A percentile compares a stretch with the other conserved stretches of the same genome.
These are phyloP conservation scores for Pogona vitticeps DNA, from an alignment of 2,113 vertebrate species.

Conservation along the genomic window DNA sequence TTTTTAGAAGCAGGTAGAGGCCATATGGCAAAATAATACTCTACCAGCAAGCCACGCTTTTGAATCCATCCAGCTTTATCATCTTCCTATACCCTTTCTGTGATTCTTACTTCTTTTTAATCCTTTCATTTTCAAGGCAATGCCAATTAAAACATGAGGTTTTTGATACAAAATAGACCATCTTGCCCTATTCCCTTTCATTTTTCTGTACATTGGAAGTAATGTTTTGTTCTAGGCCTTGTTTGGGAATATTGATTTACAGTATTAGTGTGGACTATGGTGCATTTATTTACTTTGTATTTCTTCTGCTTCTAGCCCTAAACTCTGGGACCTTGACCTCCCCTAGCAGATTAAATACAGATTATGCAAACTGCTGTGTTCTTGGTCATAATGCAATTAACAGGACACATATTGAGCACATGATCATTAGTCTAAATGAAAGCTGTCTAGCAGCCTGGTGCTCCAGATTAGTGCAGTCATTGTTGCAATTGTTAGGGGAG, in stretches of 20 bases:
- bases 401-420: constrained; percentile 53
- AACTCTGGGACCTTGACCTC: constrained; percentile 57
- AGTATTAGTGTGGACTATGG: constrained; percentile 33
- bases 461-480: background rate
- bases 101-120: constrained; percentile 36
- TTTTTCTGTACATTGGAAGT: constrained; percentile 50
- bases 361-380: constrained; percentile 68
- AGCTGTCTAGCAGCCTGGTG: constrained; percentile 28
- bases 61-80: background rate
- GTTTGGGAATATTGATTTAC: constrained; percentile 53
- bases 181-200: constrained; percentile 39
- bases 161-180: constrained; percentile 31
- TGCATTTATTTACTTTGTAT: background rate
- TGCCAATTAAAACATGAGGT: constrained; percentile 24
- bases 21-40: background rate
- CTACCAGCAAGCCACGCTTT: background rate
- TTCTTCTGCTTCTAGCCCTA: constrained; percentile 22
- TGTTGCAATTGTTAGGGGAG: background rate
- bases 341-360: constrained; percentile 72
- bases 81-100: background rate
- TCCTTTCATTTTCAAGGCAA: constrained; percentile 41
- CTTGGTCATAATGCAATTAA: constrained; percentile 69
- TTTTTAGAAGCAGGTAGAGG: background rate
- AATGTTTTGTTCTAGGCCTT: constrained; percentile 47
- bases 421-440: constrained; percentile 59